phyloP scores from a whole-genome alignment of 2,797 vertebrate species.

The Xenentodon cancila region DNA sequence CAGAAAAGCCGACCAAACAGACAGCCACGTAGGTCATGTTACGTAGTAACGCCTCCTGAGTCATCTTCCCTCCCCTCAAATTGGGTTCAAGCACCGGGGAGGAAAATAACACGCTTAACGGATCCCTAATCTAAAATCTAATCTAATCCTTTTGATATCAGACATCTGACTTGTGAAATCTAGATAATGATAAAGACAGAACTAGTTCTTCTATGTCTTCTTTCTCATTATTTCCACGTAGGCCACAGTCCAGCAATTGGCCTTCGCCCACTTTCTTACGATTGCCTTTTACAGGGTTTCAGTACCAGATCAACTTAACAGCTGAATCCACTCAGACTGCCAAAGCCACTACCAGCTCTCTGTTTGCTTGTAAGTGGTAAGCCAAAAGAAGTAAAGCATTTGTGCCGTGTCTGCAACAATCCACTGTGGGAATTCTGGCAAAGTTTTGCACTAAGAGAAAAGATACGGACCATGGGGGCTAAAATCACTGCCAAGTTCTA shows the following conservation, averaged over 20 bases:
- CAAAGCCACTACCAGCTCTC: constrained; percentile 23
- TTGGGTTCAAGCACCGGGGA: too few relatives aligned
- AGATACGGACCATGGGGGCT: constrained; percentile 29
- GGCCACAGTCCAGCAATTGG: background rate
- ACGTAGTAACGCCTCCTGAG: too few relatives aligned
- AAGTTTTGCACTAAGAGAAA: constrained; percentile 37
- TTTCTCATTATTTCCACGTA: constrained; percentile 10
- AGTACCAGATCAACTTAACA: constrained; percentile 46
- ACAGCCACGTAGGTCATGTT: too few relatives aligned
- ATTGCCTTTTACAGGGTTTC: constrained; percentile 36
- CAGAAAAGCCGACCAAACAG: too few relatives aligned
- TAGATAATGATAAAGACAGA: too few relatives aligned
- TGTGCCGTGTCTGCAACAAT: constrained; percentile 31
- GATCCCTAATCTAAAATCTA: too few relatives aligned
- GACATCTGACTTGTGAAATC: too few relatives aligned
- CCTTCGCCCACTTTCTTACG: constrained; percentile 3
- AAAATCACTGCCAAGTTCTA: constrained; percentile 40
- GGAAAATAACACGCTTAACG: too few relatives aligned
- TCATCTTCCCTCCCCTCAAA: too few relatives aligned
- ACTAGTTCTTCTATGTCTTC: background rate
- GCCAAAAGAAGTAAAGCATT: constrained; percentile 13
- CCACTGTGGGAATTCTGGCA: constrained; percentile 41
- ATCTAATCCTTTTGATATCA: too few relatives aligned
- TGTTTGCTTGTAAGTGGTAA: constrained; percentile 30
- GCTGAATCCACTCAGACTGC: constrained; percentile 31